Evolutionary conservation across 1,140 invertebrate genomes (phyloP).

Genomic region (Alviniconcha marisindica): DNA sequence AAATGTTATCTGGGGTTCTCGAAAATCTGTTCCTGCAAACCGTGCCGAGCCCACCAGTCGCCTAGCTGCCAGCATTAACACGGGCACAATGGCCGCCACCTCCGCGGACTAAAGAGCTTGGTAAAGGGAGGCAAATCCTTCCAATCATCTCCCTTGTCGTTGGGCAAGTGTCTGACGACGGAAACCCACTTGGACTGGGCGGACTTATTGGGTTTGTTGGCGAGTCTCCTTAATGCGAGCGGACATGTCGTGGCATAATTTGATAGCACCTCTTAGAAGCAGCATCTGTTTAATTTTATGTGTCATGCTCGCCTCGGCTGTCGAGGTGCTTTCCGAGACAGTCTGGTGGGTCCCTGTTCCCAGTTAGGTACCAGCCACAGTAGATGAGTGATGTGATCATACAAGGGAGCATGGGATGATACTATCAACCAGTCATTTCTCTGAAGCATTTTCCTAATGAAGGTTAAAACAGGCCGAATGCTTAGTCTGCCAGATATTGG

Average conservation of each 20-base stretch:
- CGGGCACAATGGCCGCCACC: slow-evolving; percentile 21
- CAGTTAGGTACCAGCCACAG: too few relatives aligned
- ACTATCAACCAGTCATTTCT: too few relatives aligned
- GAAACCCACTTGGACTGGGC: not conserved
- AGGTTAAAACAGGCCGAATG: too few relatives aligned
- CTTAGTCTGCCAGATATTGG: too few relatives aligned
- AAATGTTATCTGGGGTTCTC: not conserved
- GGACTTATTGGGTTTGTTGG: slow-evolving; percentile 36
- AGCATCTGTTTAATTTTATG: slow-evolving; percentile 43
- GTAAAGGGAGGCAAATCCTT: slow-evolving; percentile 29
- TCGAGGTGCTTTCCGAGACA: not conserved
- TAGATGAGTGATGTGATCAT: too few relatives aligned
- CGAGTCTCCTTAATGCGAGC: slow-evolving; percentile 28
- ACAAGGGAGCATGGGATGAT: too few relatives aligned
- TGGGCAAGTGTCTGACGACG: not conserved
- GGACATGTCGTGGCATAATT: slow-evolving; percentile 37
- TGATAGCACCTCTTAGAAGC: slow-evolving; percentile 33
- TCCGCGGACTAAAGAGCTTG: slow-evolving; percentile 12
- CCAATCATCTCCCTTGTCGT: slow-evolving; percentile 34
- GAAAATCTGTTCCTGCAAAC: not conserved
- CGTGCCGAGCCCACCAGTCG: not conserved
- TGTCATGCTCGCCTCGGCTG: slow-evolving; percentile 14
- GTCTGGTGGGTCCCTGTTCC: not conserved
- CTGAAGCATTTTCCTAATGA: too few relatives aligned
- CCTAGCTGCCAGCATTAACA: not conserved